phyloP scores from a whole-genome alignment of 2,888 invertebrate genomes.

The Philhelius pedissequus region DNA sequence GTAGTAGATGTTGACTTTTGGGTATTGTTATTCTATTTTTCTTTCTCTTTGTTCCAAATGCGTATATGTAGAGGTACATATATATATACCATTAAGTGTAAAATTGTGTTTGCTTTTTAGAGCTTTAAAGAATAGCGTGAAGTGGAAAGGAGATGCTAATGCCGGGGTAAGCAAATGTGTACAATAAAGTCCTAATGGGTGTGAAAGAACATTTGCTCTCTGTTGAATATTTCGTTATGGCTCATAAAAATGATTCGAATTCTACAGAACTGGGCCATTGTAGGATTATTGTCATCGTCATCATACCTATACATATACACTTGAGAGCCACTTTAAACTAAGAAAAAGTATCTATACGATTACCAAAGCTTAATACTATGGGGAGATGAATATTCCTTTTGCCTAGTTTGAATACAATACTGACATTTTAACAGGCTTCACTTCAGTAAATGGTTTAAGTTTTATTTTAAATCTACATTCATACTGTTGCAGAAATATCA shows the following conservation, averaged over 20 bases:
- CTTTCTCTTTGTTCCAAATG: background rate
- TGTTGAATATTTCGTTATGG: background rate
- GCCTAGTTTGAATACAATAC: background rate
- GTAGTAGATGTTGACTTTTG: background rate
- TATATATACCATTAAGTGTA: slow-evolving; percentile 34
- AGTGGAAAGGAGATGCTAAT: background rate
- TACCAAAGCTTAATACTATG: background rate
- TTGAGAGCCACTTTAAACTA: background rate
- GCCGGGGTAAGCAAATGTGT: background rate
- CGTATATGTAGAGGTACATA: too few species aligned
- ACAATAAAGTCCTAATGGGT: background rate
- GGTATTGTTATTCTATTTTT: background rate
- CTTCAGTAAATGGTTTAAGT: background rate
- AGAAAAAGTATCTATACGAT: background rate
- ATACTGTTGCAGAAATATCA: too few species aligned
- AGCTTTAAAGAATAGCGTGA: background rate
- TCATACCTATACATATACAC: background rate
- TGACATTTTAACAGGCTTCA: background rate
- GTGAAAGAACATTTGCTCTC: background rate
- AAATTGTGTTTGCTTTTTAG: slow-evolving; percentile 32
- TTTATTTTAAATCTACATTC: too few species aligned
- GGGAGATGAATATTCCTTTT: background rate
- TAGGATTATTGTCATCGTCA: background rate
- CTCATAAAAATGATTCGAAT: background rate
- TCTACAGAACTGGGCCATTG: background rate